Evolutionary conservation across 2,113 vertebrate species (phyloP).

Genomic region (Lipotes vexillifer): DNA sequence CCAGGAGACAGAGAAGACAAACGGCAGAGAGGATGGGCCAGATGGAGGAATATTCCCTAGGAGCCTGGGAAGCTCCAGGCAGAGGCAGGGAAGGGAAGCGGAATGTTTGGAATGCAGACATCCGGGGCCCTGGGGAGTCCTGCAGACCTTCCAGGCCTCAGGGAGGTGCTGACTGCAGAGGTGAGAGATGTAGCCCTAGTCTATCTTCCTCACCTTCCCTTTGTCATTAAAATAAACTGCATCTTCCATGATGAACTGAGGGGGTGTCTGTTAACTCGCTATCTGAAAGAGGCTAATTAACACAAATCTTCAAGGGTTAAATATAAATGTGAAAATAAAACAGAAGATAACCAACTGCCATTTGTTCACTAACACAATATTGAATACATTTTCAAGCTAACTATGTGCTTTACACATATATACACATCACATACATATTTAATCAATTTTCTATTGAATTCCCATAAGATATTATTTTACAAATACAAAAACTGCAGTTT

Average conservation of each 20-base stretch:
- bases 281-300: neutral
- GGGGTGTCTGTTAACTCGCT: neutral
- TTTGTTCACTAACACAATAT: neutral
- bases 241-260: neutral
- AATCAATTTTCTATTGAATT: neutral
- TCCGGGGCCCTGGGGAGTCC: neutral
- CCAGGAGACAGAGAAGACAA: neutral
- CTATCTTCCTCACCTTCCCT: neutral
- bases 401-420: neutral
- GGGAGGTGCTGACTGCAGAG: neutral
- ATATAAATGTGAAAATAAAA: neutral
- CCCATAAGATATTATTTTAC: neutral
- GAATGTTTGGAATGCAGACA: neutral
- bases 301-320: neutral
- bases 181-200: neutral
- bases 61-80: neutral
- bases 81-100: neutral
- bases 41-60: neutral
- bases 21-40: neutral
- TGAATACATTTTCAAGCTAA: neutral
- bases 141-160: neutral
- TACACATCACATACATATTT: neutral
- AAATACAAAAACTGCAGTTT: neutral
- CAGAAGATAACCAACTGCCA: neutral
- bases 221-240: neutral